A percentile compares a stretch with the other conserved stretches of the same genome.
phyloP scores from a whole-genome alignment of 2,113 vertebrate species.

The Morone saxatilis region DNA sequence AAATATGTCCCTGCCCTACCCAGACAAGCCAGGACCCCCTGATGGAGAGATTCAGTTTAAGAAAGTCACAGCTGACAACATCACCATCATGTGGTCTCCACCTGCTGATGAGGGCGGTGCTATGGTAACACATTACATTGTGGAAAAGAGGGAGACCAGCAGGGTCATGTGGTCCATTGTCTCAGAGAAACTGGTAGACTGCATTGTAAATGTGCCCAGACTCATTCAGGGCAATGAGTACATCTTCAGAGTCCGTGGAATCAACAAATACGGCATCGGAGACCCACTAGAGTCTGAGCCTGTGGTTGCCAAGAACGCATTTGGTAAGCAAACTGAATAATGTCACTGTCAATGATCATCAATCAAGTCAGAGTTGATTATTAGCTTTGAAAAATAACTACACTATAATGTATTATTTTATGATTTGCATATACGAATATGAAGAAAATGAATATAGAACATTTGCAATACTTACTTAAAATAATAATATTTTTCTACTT shows the following conservation, averaged over 20 bases:
- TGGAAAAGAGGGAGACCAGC: constrained; percentile 97
- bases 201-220: constrained; percentile 92
- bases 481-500: not conserved
- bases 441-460: not conserved
- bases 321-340: constrained; percentile 86
- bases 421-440: not conserved
- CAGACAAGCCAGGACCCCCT: constrained; percentile 97
- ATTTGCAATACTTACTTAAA: too few species aligned
- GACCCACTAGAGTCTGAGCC: constrained; percentile 94
- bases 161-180: constrained; percentile 96
- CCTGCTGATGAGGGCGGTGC: constrained; percentile 95
- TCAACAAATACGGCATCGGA: constrained; percentile 97
- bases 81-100: constrained; percentile 93
- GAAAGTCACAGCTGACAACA: constrained; percentile 94
- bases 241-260: constrained; percentile 94
- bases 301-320: constrained; percentile 92
- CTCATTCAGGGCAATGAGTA: constrained; percentile 98
- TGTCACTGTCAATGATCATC: not conserved
- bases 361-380: not conserved
- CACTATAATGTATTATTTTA: not conserved
- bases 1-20: not conserved
- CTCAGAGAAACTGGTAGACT: constrained; percentile 93
- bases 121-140: constrained; percentile 94
- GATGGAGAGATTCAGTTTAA: constrained; percentile 94
- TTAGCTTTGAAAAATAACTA: not conserved